Evolutionary conservation across 2,888 invertebrate genomes (phyloP), one percentile per base, ranked within the genome.

Genomic region (Yponomeuta plumbellus): DNA sequence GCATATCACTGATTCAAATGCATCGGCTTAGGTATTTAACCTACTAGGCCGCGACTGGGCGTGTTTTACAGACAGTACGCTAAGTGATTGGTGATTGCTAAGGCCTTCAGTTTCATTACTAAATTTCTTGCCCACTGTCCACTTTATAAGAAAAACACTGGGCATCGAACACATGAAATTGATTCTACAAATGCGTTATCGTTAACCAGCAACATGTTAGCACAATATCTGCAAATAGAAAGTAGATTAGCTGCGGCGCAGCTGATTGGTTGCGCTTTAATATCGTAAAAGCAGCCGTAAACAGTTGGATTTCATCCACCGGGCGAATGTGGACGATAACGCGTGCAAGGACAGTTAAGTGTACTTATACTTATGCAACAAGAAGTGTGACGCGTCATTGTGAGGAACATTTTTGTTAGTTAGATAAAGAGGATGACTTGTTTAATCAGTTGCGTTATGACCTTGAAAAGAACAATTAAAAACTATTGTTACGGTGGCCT

Each of bases 1-100:
- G 72, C 69, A 70, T 73, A 72, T 69, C 66, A 64, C 65, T 62
- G 73, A 73, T 72, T 70, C 70, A 69, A 66, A 68, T 68, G 70
- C 66, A 66, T 70, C 5, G 26, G 26, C 72, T 17, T 4, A 74
- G 72, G 76, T 69, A 73, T 79, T 69, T 76, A 78, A 75, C 79
- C 74, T 75, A 69, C 78, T 77, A n/a, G 80, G 78, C 75, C 74
- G 76, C 73, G 71, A 58, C 57, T 68, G 61, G 21, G 70, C 66
- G 59, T 66, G 68, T 17, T 52, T 71, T 73, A 69, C 39, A 10
- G 39, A 70, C 13, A 8, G 39, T 39, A 34, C 39, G 39, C 1
- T 17, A 39, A 11, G 20, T 62, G 10, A 62, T 62, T 62, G 62
- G 40, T 20, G 10, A 20, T 6, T 39, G 34, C 61, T 0, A 11